These are phyloP conservation scores for Ochropleura leucogaster DNA, from an alignment of 2,888 invertebrate species.

Conservation along the genomic window DNA sequence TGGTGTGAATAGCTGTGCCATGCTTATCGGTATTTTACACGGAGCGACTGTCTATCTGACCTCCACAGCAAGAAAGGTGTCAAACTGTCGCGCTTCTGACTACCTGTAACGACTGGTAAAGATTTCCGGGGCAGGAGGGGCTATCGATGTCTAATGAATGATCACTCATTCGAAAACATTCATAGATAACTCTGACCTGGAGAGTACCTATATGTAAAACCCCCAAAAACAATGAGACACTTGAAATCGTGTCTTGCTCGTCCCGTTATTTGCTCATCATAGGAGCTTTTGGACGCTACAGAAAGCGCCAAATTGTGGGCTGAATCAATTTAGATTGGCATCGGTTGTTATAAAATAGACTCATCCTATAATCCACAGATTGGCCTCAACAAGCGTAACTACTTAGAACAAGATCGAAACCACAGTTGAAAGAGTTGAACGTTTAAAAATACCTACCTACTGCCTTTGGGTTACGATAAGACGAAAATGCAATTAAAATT, in stretches of 20 bases:
- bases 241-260: too few species aligned
- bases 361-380: background rate
- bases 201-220: too few species aligned
- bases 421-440: background rate
- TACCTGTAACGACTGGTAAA: background rate
- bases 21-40: background rate
- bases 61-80: background rate
- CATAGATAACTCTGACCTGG: too few species aligned
- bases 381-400: background rate
- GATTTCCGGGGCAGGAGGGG: background rate
- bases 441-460: background rate
- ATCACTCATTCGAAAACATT: too few species aligned
- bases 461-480: background rate
- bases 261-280: too few species aligned
- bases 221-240: too few species aligned
- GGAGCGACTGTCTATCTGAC: background rate
- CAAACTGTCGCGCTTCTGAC: background rate
- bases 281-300: too few species aligned
- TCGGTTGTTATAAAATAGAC: too few species aligned
- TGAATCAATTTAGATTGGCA: too few species aligned
- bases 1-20: background rate
- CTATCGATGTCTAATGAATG: background rate
- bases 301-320: too few species aligned
- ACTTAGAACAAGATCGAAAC: background rate
- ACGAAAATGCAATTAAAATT: conserved; percentile 1